Percentiles rank a stretch among this genome's conserved stretches.
Evolutionary conservation across 1,140 invertebrate genomes (phyloP).

Genomic region (Hypothenemus hampei): DNA sequence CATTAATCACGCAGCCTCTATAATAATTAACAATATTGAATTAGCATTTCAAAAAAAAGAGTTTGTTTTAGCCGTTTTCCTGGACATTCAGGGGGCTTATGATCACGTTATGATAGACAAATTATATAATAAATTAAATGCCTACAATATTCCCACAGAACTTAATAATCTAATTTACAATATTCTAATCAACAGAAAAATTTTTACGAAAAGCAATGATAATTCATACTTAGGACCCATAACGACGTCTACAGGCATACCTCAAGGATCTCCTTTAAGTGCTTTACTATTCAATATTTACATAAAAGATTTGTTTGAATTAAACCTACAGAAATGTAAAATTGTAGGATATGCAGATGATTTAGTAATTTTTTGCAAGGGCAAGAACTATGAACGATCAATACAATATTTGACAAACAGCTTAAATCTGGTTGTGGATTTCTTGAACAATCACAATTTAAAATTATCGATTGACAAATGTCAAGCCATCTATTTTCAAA

Average conservation of each 20-base stretch:
- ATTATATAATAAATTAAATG: neutral
- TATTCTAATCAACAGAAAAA: neutral
- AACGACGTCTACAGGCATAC: neutral
- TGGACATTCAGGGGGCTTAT: conserved; percentile 11
- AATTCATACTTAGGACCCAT: neutral
- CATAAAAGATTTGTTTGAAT: too few species aligned
- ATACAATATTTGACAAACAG: too few species aligned
- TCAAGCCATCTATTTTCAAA: too few species aligned
- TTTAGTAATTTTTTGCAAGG: too few species aligned
- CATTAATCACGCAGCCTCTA: too few species aligned
- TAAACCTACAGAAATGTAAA: too few species aligned
- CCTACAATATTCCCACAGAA: neutral
- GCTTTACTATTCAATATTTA: conserved; percentile 3
- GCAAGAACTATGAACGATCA: too few species aligned
- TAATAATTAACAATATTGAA: too few species aligned
- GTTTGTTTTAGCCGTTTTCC: neutral
- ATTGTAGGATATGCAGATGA: too few species aligned
- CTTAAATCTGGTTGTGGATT: too few species aligned
- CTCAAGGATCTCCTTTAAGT: conserved; percentile 3
- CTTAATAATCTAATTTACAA: neutral
- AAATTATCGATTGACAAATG: too few species aligned
- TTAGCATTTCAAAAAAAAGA: neutral
- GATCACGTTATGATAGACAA: conserved; percentile 1
- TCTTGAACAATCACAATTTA: too few species aligned
- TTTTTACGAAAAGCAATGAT: conserved; percentile 1